phyloP scores from a whole-genome alignment of 2,888 invertebrate genomes.

The Conus canariensis region DNA sequence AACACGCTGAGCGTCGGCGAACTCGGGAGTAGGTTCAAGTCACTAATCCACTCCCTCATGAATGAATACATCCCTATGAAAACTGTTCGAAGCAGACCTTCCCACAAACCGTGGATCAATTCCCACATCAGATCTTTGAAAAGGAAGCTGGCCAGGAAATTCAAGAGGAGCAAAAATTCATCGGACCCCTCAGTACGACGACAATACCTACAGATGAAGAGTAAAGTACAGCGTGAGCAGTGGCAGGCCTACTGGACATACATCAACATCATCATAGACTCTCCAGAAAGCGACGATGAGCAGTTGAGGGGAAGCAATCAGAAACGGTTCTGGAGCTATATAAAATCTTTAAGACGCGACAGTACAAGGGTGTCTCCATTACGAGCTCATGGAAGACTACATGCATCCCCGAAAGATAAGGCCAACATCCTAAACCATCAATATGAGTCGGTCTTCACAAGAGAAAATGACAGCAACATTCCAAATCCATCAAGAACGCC shows the following conservation, averaged over 20 bases:
- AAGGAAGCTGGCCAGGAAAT: background rate
- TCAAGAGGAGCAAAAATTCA: background rate
- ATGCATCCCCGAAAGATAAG: conserved; percentile 11
- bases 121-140: background rate
- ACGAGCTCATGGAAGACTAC: background rate
- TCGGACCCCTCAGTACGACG: conserved; percentile 3
- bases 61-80: background rate
- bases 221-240: conserved; percentile 1
- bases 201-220: conserved; percentile 11
- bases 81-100: background rate
- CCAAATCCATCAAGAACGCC: background rate
- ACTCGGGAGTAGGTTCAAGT: background rate
- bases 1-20: background rate
- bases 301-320: background rate
- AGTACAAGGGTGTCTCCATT: background rate
- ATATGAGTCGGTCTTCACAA: background rate
- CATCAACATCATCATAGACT: background rate
- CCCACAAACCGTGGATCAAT: background rate
- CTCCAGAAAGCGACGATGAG: background rate
- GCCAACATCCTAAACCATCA: background rate
- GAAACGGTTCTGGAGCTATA: conserved; percentile 1
- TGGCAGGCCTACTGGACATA: background rate
- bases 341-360: background rate
- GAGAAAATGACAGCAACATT: background rate
- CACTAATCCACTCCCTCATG: conserved; percentile 1